phyloP scores from a whole-genome alignment of 2,888 invertebrate genomes.

The Noctua janthe region DNA sequence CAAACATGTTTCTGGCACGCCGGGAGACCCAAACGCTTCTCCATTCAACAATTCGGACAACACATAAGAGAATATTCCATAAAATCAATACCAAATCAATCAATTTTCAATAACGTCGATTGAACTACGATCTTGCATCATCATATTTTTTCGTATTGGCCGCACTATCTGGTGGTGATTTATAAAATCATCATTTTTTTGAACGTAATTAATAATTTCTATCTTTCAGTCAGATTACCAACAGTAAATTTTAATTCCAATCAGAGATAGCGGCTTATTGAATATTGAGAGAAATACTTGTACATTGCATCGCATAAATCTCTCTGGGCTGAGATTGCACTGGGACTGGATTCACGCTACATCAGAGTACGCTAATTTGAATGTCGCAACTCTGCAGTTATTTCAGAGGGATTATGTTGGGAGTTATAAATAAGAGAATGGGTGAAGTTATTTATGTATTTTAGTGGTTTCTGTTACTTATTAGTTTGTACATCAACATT shows the following conservation, averaged over 20 bases:
- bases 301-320: slow-evolving; percentile 34
- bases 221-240: slow-evolving; percentile 3
- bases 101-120: neutral
- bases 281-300: slow-evolving; percentile 42
- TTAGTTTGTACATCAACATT: neutral
- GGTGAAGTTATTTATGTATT: neutral
- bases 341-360: slow-evolving; percentile 8
- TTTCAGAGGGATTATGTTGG: slow-evolving; percentile 12
- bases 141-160: neutral
- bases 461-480: neutral
- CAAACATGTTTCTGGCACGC: neutral
- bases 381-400: slow-evolving; percentile 31
- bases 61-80: neutral
- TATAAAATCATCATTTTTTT: neutral
- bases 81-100: neutral
- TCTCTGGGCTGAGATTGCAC: slow-evolving; percentile 34
- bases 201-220: neutral
- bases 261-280: slow-evolving; percentile 26
- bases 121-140: neutral
- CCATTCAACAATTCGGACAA: neutral
- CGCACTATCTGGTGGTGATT: neutral
- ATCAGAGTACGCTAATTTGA: slow-evolving; percentile 40
- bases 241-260: slow-evolving; percentile 26
- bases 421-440: slow-evolving; percentile 6
- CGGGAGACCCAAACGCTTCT: neutral